Evolutionary conservation across 2,113 vertebrate genomes (phyloP).

Genomic region (Pollachius pollachius): DNA sequence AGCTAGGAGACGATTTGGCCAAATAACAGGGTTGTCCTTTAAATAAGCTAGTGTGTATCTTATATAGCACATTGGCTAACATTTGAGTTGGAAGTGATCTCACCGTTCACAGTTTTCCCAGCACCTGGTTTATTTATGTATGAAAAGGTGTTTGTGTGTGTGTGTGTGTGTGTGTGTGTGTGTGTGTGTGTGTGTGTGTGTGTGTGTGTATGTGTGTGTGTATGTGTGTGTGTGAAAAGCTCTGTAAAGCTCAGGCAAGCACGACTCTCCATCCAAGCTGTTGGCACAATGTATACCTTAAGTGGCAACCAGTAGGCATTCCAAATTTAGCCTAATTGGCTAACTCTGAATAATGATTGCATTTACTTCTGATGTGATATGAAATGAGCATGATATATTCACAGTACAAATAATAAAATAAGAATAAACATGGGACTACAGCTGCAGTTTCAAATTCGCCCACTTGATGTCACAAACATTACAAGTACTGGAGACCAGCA

Average conservation of each 20-base stretch:
- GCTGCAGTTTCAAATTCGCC: slow-evolving; percentile 61
- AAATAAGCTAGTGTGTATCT: too few relatives aligned
- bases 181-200: neutral
- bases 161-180: neutral
- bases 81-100: too few relatives aligned
- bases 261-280: neutral
- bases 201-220: too few relatives aligned
- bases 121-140: too few relatives aligned
- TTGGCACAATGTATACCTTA: neutral
- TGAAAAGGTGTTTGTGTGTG: too few relatives aligned
- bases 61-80: too few relatives aligned
- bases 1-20: too few relatives aligned
- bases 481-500: slow-evolving; percentile 45
- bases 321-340: neutral
- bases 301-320: neutral
- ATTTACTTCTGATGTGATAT: neutral
- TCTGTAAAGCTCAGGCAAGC: neutral
- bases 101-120: too few relatives aligned
- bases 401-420: neutral
- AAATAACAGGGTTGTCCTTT: too few relatives aligned
- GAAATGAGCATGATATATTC: neutral
- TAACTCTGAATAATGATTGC: neutral
- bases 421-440: neutral
- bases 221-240: neutral
- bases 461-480: slow-evolving; percentile 75